These are phyloP conservation scores for Malurus melanocephalus DNA, from an alignment of 2,113 vertebrate species.

Conservation along the genomic window DNA sequence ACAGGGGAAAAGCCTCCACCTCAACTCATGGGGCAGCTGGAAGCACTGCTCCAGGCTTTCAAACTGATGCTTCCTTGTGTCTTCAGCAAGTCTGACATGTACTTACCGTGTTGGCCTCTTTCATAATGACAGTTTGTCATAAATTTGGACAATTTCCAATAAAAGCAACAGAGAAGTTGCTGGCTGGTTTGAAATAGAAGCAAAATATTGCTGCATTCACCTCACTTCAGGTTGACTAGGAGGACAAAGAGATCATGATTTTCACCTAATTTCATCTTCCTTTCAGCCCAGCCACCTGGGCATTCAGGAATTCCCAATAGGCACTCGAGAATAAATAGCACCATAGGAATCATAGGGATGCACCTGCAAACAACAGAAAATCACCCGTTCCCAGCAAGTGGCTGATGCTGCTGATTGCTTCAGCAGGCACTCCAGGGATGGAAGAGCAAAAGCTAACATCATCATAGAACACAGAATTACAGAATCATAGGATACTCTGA, in stretches of 20 bases:
- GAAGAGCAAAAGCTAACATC: not conserved
- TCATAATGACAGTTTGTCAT: not conserved
- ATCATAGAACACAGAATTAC: not conserved
- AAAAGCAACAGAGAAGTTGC: not conserved
- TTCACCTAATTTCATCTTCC: not conserved
- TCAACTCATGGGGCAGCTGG: not conserved
- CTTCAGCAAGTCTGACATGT: not conserved
- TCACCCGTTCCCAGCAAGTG: not conserved
- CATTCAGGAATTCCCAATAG: not conserved
- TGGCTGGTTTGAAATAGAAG: not conserved
- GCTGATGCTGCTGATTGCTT: not conserved
- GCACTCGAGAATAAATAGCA: not conserved
- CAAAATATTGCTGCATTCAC: not conserved
- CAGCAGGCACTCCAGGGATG: not conserved
- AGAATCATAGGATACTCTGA: not conserved
- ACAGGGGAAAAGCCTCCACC: not conserved
- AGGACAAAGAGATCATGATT: not conserved
- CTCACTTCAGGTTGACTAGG: not conserved
- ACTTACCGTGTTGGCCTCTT: not conserved
- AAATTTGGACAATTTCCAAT: not conserved
- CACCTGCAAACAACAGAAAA: not conserved
- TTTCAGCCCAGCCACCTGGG: not conserved
- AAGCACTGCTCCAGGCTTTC: not conserved
- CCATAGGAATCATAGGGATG: not conserved
- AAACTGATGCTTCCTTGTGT: accelerated